Evolutionary conservation across 2,888 invertebrate genomes (phyloP), one percentile per base, ranked within the genome.

Genomic region (Pterobdella sp.): DNA sequence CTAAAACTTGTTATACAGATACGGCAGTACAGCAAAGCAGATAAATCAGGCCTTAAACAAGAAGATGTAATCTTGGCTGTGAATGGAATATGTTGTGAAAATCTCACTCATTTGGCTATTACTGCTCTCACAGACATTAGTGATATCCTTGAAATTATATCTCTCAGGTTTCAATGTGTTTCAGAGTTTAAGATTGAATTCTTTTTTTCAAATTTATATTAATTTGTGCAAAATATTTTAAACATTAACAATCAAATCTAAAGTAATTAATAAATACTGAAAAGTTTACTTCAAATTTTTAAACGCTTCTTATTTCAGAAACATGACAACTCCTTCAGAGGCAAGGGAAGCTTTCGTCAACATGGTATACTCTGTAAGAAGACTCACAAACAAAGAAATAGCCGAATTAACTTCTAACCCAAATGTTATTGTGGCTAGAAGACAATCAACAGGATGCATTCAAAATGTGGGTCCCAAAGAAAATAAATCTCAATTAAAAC

Each of bases 1-100:
- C n/a, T n/a, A n/a, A n/a, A n/a, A n/a, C n/a, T n/a, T n/a, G n/a
- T n/a, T n/a, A 1, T 63, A 10, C 73, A 83, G 83, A 78, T 83
- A 64, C 79, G 83, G 31, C 81, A 81, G 78, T 79, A 80, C 76
- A 82, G 82, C 75, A 80, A 80, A 69, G 81, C 83, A 36, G 76
- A 79, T 74, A 76, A 76, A 29, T 78, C 79, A 2, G 83, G 81
- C 22, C 77, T 83, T 22, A 76, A 77, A 68, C 83, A 83, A 74
- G 82, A 81, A 22, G 83, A 84, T 75, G 76, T 79, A 1, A 77
- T 84, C 26, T 75, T 82, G 14, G 77, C 78, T 74, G 80, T 83
- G 73, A 83, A 84, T 77, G 80, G 82, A 31, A 73, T 78, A 37
- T 76, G 77, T 52, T 79, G 81, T 72, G 75, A 77, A 37, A 80